These are phyloP conservation scores for Chloropsis cyanopogon DNA, from an alignment of 2,113 vertebrate genomes.

Conservation along the genomic window DNA sequence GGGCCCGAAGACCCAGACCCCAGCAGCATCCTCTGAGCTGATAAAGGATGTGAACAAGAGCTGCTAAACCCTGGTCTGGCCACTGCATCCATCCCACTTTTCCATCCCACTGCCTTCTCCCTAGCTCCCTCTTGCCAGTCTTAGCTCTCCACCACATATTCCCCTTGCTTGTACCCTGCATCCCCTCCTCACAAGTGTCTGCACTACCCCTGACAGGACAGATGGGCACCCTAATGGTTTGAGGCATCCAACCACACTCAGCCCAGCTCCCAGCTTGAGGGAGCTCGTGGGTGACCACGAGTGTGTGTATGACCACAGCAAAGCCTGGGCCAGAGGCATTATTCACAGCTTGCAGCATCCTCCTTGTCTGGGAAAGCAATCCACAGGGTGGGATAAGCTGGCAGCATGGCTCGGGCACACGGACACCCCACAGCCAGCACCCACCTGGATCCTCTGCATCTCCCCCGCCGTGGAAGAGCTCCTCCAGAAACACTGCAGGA, in stretches of 20 bases:
- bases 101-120: neutral
- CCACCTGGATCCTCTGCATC: neutral
- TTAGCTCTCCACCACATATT: fast-evolving
- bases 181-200: neutral
- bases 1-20: neutral
- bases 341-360: neutral
- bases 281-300: fast-evolving
- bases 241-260: neutral
- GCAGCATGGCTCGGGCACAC: fast-evolving
- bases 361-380: neutral
- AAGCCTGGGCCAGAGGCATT: neutral
- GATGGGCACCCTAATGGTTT: fast-evolving
- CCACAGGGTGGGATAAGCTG: fast-evolving
- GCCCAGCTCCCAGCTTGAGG: neutral
- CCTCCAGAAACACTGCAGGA: neutral
- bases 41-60: neutral
- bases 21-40: neutral
- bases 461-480: neutral
- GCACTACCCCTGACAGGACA: neutral
- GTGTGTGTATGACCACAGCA: fast-evolving
- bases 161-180: neutral
- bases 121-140: neutral
- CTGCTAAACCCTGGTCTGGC: neutral
- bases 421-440: neutral
- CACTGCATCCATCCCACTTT: neutral